A percentile compares a stretch with the other conserved stretches of the same genome.
Evolutionary conservation across 2,113 vertebrate genomes (phyloP).

Genomic region (Rutilus rutilus): DNA sequence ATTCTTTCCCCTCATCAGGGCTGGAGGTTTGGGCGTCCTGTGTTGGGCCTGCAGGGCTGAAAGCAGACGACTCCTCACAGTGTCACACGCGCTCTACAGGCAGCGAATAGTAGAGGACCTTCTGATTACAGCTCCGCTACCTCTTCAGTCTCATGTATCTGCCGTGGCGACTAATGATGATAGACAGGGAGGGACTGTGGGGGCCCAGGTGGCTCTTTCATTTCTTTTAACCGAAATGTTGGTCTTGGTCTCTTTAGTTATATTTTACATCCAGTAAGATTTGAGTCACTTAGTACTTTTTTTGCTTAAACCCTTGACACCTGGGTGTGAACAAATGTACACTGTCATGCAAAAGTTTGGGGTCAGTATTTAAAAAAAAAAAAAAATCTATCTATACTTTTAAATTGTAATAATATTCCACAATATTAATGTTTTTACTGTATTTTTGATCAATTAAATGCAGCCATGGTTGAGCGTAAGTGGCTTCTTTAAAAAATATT

Average conservation of each 20-base stretch:
- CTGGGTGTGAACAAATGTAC: not conserved
- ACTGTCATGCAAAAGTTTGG: not conserved
- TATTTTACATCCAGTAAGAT: not conserved
- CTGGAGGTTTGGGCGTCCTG: constrained; percentile 31
- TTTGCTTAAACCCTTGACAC: not conserved
- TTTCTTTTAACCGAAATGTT: constrained; percentile 12
- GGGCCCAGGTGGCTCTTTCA: constrained; percentile 25
- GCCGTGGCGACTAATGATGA: constrained; percentile 23
- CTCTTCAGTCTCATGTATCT: constrained; percentile 30
- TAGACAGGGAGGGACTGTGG: constrained; percentile 16
- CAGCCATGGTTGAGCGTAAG: not conserved
- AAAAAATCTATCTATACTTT: not conserved
- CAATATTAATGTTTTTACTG: not conserved
- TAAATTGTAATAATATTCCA: not conserved
- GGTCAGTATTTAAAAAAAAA: not conserved
- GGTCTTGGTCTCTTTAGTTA: not conserved
- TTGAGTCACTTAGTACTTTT: not conserved
- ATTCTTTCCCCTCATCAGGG: constrained; percentile 52
- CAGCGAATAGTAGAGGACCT: not conserved
- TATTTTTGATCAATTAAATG: not conserved
- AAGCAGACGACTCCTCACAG: not conserved
- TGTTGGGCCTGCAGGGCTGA: constrained; percentile 34
- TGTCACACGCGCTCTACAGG: not conserved
- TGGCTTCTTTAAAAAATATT: not conserved
- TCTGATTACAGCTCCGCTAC: constrained; percentile 28